A percentile compares a stretch with the other conserved stretches of the same genome.
These are phyloP conservation scores for Neotragus moschatus DNA, from an alignment of 2,113 vertebrate species.

Conservation along the genomic window DNA sequence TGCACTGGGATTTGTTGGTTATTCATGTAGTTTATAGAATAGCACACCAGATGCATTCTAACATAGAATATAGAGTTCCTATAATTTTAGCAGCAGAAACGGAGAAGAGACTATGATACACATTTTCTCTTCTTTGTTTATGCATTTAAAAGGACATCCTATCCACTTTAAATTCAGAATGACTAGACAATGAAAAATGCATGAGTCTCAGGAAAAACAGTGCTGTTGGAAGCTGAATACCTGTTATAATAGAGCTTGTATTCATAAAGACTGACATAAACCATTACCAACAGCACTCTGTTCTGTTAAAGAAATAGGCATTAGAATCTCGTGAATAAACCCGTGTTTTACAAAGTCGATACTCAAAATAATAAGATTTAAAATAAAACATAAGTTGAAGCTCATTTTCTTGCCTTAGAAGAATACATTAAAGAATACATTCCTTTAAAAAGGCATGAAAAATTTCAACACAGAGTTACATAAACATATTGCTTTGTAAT, in stretches of 20 bases:
- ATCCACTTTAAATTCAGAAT: conserved; percentile 63
- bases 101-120: conserved; percentile 46
- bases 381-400: conserved; percentile 15
- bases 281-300: conserved; percentile 4
- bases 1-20: conserved; percentile 46
- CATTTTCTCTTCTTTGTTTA: conserved; percentile 65
- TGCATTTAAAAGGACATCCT: conserved; percentile 60
- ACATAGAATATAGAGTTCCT: conserved; percentile 42
- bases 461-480: conserved; percentile 21
- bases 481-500: conserved; percentile 19
- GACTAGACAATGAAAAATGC: conserved; percentile 70
- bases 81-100: conserved; percentile 66
- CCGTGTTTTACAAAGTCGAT: neutral
- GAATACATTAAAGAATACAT: neutral
- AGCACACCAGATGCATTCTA: conserved; percentile 57
- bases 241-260: conserved; percentile 29
- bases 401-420: neutral
- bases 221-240: conserved; percentile 32
- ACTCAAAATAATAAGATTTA: conserved; percentile 39
- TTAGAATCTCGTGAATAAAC: neutral
- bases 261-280: conserved; percentile 29
- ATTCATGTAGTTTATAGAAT: conserved; percentile 43
- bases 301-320: conserved; percentile 41
- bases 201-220: conserved; percentile 54
- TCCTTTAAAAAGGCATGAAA: neutral